These are phyloP conservation scores for Meda fulgida DNA, from an alignment of 2,797 vertebrate species.

Conservation along the genomic window DNA sequence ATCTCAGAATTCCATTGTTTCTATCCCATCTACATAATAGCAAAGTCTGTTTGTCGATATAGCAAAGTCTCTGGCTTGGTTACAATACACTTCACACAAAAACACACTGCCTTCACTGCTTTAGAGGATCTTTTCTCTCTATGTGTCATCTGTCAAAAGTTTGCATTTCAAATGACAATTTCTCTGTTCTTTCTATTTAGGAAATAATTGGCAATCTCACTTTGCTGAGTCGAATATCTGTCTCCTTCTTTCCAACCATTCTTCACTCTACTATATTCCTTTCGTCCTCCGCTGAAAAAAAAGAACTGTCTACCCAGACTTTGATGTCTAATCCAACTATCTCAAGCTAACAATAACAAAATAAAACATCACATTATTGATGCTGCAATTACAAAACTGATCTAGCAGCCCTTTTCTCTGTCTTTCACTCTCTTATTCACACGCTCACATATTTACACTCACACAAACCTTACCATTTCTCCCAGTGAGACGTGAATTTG, in stretches of 20 bases:
- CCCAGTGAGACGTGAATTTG: conserved; percentile 57
- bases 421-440: conserved; percentile 35
- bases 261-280: conserved; percentile 31
- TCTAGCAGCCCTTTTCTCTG: conserved; percentile 40
- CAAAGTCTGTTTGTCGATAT: neutral
- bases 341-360: conserved; percentile 58
- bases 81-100: neutral
- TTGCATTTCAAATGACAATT: conserved; percentile 31
- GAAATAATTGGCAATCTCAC: conserved; percentile 36
- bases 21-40: neutral
- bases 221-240: conserved; percentile 15
- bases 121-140: neutral
- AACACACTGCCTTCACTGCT: neutral
- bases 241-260: conserved; percentile 23
- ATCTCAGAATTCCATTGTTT: neutral
- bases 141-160: conserved; percentile 37
- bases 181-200: conserved; percentile 28
- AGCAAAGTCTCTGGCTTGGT: neutral
- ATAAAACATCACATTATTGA: conserved; percentile 62
- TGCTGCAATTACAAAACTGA: conserved; percentile 51
- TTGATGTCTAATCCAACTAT: conserved; percentile 51
- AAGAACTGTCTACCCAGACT: conserved; percentile 30
- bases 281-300: conserved; percentile 15
- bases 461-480: conserved; percentile 56
- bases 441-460: conserved; percentile 19